A percentile compares a stretch with the other conserved stretches of the same genome.
Conservation (phyloP, 1,140 invertebrate genomes). For the Brachionus rotundiformis region DNA sequence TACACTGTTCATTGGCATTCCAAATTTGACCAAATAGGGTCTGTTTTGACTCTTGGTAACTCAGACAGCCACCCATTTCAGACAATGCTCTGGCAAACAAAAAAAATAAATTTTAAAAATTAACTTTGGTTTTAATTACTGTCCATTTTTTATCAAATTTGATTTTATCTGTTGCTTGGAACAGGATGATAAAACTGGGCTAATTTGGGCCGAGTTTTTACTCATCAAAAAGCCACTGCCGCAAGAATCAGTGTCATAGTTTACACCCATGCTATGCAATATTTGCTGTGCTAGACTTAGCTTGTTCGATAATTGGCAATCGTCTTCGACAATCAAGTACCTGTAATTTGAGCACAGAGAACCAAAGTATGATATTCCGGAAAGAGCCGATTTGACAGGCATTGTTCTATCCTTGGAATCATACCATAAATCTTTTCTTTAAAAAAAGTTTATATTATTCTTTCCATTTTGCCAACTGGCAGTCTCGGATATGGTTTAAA, state of each 20-base stretch:
- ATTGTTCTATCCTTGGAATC: neutral
- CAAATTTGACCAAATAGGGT: neutral
- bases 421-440: conserved; percentile 21
- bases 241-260: conserved; percentile 4
- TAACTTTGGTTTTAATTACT: too few relatives aligned
- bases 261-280: neutral
- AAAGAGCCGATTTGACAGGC: neutral
- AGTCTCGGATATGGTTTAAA: too few relatives aligned
- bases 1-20: neutral
- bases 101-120: neutral
- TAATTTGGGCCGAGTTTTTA: neutral
- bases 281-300: neutral
- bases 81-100: neutral
- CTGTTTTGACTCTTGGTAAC: neutral
- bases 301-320: neutral
- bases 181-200: neutral
- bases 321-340: neutral
- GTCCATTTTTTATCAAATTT: neutral
- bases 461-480: too few relatives aligned
- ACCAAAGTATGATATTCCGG: neutral
- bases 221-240: neutral
- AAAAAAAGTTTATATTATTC: neutral
- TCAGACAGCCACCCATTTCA: neutral
- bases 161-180: neutral
- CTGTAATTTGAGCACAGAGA: neutral